phyloP scores from a whole-genome alignment of 2,797 vertebrate genomes.

The Aldrovandia affinis region DNA sequence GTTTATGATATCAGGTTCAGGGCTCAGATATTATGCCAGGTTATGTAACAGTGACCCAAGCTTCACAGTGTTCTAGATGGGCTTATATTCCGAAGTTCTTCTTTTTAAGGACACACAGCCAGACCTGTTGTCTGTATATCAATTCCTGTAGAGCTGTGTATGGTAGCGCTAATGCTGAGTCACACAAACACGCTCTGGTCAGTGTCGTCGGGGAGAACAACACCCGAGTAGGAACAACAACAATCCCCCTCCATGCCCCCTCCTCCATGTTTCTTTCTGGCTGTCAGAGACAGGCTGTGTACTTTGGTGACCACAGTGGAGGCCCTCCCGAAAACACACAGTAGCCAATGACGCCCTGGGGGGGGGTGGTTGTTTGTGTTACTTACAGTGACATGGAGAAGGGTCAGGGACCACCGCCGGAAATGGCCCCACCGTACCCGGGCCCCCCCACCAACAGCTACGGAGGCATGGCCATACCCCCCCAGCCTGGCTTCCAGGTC shows the following conservation, averaged over 20 bases:
- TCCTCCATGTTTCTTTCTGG: neutral
- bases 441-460: constrained; percentile 4
- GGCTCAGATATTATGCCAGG: too few relatives aligned
- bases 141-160: too few relatives aligned
- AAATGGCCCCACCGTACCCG: constrained; percentile 22
- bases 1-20: too few relatives aligned
- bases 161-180: too few relatives aligned
- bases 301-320: too few relatives aligned
- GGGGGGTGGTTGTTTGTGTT: neutral
- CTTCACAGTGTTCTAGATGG: too few relatives aligned
- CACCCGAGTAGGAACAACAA: neutral
- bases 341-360: neutral
- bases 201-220: neutral
- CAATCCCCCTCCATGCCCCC: too few relatives aligned
- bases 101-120: too few relatives aligned
- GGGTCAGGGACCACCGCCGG: constrained; percentile 10
- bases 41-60: too few relatives aligned
- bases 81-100: too few relatives aligned
- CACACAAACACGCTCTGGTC: neutral
- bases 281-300: neutral
- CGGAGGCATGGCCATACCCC: neutral
- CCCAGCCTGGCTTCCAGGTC: neutral
- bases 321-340: too few relatives aligned
- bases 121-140: too few relatives aligned
- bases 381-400: constrained; percentile 30